Conservation (phyloP, 2,113 vertebrate species). For the Guaruba guarouba region DNA sequence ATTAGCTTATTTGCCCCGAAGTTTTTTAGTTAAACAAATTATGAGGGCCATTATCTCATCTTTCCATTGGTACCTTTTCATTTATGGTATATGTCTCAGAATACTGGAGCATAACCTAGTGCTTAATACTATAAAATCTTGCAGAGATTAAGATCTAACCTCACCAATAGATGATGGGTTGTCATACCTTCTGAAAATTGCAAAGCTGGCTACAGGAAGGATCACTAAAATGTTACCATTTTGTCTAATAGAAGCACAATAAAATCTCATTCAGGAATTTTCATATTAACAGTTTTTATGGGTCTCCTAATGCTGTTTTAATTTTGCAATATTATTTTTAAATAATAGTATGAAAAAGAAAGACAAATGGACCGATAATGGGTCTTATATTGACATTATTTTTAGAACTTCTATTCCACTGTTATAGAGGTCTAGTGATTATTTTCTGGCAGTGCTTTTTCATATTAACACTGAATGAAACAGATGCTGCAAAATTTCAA, state of each 20-base stretch:
- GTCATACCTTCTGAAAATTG: not conserved
- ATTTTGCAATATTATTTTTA: not conserved
- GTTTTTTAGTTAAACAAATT: not conserved
- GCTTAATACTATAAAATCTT: not conserved
- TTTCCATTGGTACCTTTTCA: not conserved
- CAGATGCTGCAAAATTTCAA: not conserved
- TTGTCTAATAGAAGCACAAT: not conserved
- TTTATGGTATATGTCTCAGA: not conserved
- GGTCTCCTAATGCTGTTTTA: not conserved
- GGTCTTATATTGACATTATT: not conserved
- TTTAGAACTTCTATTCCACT: not conserved
- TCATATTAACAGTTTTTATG: not conserved
- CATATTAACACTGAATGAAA: not conserved
- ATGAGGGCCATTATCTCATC: not conserved
- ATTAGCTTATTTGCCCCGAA: not conserved
- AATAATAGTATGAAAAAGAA: not conserved
- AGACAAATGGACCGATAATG: not conserved
- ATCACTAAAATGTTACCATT: not conserved
- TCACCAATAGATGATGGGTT: not conserved
- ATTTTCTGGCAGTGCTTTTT: not conserved
- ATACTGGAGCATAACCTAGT: not conserved
- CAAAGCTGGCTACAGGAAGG: not conserved
- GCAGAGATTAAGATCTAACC: not conserved
- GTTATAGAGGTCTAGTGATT: not conserved
- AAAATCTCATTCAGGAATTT: not conserved